Base-by-base conservation (phyloP, 2,113 vertebrate genomes). In the Puntigrus tetrazona region DNA sequence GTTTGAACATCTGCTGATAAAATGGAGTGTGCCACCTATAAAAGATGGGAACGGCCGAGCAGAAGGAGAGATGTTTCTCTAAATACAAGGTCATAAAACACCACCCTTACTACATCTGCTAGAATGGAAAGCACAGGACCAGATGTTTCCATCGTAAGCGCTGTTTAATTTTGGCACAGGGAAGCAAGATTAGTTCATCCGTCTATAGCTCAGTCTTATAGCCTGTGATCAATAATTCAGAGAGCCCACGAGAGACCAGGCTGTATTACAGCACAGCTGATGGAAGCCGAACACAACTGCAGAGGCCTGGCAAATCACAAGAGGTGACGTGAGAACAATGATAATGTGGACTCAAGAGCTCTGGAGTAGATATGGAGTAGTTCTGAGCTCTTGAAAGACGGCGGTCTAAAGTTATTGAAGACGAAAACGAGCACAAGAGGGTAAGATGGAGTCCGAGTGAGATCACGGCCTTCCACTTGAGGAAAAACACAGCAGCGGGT, bases 191-290 rank as follows among this genome's bases (percentile, higher is more conserved):
- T 70, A 82, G 22, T 55, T 55, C 22, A 78, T 73, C 69, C 63
- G 13, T 73, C 52, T 52, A 74, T 38, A 76, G 16, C 75, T 86
- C 45, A 38, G 45, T 74, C 11, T 29, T 4, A 41, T 55, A 29
- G 79, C 81, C 67, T 72, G 73, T 65, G 81, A 90, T 91, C 83
- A 89, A 92, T 89, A 84, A 90, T 89, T 92, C 52, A 90, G 41
- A 88, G 59, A 65, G 74, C 59, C 63, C 59, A 73, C 69, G 67
- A 82, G 70, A 88, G 78, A 88, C 81, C 81, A 77, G 90, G 87
- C 87, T 84, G 74, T 87, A 70, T 90, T 88, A 88, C 88, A 69
- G 67, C 61, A 72, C 43, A 47, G 88, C 84, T 78, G 80, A 89
- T 81, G 52, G 36, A 29, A 82, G 38, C 27, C 4, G 57, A 34